Base-by-base conservation (phyloP, 2,888 invertebrate genomes). In the Caradrina clavipalpis region DNA sequence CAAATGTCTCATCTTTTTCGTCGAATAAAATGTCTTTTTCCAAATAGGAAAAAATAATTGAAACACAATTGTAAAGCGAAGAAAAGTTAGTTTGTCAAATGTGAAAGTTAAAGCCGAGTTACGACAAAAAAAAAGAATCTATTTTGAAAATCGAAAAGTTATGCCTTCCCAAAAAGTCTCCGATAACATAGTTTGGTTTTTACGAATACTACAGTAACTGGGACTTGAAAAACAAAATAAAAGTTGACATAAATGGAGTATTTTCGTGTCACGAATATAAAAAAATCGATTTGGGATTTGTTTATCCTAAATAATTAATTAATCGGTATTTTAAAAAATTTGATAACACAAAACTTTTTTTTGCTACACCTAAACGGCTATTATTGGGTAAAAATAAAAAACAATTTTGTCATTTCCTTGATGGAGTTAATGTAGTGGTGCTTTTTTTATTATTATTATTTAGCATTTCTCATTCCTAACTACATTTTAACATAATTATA, bases 121-220 rank as follows among this genome's bases (percentile, higher is more conserved):
- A 13, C 17, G 47, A 2, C 4, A 11, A 1, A 21, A 69, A 26
- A 35, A 51, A 58, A 53, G 1, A 59, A n/a, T 19, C 22, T 60
- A 0, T 47, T 17, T 56, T 49, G 2, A 10, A 45, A 61, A 61
- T 70, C 17, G 5, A 59, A 77, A 77, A 64, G 72, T 58, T 62
- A 19, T 6, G 15, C 21, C 45, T 8, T 65, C n/a, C 19, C 65
- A 78, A 77, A 62, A 71, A 77, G 56, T 39, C 13, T 10, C n/a
- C 13, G 1, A 13, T 5, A 15, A 31, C 4, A 54, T 39, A 69
- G 58, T 73, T 76, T 35, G 1, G 4, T 53, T 76, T 54, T 42
- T 21, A 54, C 35, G 56, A 57, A 57, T 45, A 45, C 17, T 59
- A 45, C 1, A 45, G 6, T 45, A 45, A n/a, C 4, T 39, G n/a